These are phyloP conservation scores for Oxycera nigricornis DNA, from an alignment of 2,888 invertebrate species.

Conservation along the genomic window DNA sequence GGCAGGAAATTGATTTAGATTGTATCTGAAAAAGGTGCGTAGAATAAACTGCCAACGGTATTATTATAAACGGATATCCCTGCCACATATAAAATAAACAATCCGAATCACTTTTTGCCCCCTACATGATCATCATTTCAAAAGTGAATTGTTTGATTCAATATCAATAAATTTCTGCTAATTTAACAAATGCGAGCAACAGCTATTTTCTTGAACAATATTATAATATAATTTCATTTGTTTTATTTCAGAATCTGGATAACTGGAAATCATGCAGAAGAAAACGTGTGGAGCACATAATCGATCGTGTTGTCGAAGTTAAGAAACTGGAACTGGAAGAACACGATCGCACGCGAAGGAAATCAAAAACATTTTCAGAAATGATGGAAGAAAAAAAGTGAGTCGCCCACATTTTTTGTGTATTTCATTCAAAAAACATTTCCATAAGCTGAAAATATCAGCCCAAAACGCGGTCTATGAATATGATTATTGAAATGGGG, in stretches of 20 bases:
- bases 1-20: constrained; percentile 17
- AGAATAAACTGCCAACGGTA: too few relatives aligned
- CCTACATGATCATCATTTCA: too few relatives aligned
- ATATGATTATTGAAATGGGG: too few relatives aligned
- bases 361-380: constrained; percentile 92
- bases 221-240: too few relatives aligned
- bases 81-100: background rate
- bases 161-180: background rate
- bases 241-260: constrained; percentile 79
- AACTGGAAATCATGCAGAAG: constrained; percentile 93
- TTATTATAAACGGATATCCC: background rate
- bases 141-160: too few relatives aligned
- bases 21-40: too few relatives aligned
- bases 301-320: constrained; percentile 88
- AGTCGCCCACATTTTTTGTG: constrained; percentile 1
- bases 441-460: background rate
- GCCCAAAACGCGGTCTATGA: too few relatives aligned
- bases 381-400: constrained; percentile 84
- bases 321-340: constrained; percentile 85
- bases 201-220: too few relatives aligned
- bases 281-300: constrained; percentile 90
- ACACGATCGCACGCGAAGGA: constrained; percentile 73
- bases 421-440: background rate
- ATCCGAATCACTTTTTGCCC: too few relatives aligned
- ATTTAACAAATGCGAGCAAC: background rate